Conservation (phyloP, 2,797 vertebrate genomes). For the Rhinogobio ventralis region DNA sequence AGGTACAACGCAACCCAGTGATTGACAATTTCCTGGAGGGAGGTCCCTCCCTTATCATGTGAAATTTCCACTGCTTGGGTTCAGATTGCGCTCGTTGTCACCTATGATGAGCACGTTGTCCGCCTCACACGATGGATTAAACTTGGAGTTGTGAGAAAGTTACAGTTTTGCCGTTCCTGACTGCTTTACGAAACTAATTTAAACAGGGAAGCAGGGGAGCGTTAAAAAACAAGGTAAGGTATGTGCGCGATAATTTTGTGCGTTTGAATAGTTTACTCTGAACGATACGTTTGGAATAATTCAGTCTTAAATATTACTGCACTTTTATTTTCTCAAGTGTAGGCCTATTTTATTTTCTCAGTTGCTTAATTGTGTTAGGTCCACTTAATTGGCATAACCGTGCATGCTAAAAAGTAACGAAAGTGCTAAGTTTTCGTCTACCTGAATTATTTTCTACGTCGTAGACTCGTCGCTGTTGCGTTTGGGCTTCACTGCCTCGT, state of each 20-base stretch:
- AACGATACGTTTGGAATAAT: not conserved
- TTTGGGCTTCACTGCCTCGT: not conserved
- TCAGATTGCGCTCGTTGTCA: slow-evolving; percentile 44
- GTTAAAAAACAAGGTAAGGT: slow-evolving; percentile 12
- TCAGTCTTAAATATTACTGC: not conserved
- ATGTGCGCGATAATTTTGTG: not conserved
- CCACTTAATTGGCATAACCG: not conserved
- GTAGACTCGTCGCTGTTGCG: not conserved
- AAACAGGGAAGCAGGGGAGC: not conserved
- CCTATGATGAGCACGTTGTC: slow-evolving; percentile 44
- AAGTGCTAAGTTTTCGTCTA: not conserved
- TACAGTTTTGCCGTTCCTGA: not conserved
- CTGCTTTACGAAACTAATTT: not conserved
- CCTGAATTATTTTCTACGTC: not conserved
- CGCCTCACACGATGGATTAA: slow-evolving; percentile 71
- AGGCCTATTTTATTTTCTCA: not conserved
- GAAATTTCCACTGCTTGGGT: slow-evolving; percentile 57
- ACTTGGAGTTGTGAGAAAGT: slow-evolving; percentile 32
- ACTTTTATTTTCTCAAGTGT: not conserved
- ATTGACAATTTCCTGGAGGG: slow-evolving; percentile 91
- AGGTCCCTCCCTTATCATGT: slow-evolving; percentile 72
- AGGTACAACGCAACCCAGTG: slow-evolving; percentile 73
- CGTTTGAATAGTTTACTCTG: not conserved
- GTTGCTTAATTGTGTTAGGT: not conserved
- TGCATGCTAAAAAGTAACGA: not conserved